Evolutionary conservation across 2,797 vertebrate species (phyloP).

Genomic region (Parotocinclus haroldoi): DNA sequence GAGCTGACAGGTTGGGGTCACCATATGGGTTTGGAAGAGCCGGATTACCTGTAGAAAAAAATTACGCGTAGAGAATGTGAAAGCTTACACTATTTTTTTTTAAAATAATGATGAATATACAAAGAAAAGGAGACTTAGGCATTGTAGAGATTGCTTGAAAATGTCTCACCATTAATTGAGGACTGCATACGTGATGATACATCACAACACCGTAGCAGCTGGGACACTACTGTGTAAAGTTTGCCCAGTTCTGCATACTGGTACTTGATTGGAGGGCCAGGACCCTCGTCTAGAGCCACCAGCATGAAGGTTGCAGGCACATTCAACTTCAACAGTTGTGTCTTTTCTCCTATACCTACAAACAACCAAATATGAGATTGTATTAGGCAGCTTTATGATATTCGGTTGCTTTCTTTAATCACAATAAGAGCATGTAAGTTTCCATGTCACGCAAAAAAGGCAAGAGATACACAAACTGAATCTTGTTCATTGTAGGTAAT

Average conservation of each 20-base stretch:
- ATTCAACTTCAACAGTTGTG: conserved; percentile 91
- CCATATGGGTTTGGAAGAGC: conserved; percentile 93
- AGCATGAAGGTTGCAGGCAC: conserved; percentile 98
- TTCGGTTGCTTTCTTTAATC: no score
- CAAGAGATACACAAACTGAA: no score
- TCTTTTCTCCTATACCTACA: conserved; percentile 92
- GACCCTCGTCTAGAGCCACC: conserved; percentile 95
- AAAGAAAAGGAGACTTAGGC: no score
- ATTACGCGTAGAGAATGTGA: no score
- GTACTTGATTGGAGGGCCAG: conserved; percentile 96
- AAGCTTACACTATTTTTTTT: no score
- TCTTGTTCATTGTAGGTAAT: no score
- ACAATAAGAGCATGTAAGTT: no score
- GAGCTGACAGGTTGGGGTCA: conserved; percentile 88
- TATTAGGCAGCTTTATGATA: background rate
- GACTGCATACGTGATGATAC: conserved; percentile 95
- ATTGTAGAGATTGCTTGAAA: no score
- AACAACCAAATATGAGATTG: background rate
- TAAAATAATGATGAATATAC: no score
- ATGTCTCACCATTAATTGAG: conserved; percentile 88
- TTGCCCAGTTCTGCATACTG: conserved; percentile 97
- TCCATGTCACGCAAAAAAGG: no score
- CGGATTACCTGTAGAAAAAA: conserved; percentile 81
- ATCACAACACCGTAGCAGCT: conserved; percentile 94
- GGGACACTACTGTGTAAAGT: conserved; percentile 95